Base-by-base conservation (phyloP, 2,888 invertebrate species). In the Junonia oenone region DNA sequence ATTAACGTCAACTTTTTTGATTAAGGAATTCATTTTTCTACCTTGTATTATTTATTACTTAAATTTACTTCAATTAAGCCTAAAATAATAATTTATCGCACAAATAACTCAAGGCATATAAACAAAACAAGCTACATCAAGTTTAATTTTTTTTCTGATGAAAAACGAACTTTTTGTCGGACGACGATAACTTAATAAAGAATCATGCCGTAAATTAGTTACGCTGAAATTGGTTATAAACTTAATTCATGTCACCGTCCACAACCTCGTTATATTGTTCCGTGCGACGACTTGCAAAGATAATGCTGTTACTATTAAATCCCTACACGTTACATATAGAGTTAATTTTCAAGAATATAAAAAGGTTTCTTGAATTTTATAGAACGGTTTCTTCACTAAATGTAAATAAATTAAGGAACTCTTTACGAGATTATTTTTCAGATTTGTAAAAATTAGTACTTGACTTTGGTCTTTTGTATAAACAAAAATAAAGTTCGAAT, bases 1-100 rank as follows among this genome's bases (percentile, higher is more conserved):
- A 78, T 78, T 73, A 72, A 78, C 78, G 75, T 72, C 65, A 83
- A 84, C 71, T 84, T 85, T 76, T 72, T 61, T 65, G 64, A 59
- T 71, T 69, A 62, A 76, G 78, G 75, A 79, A 81, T 58, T 56
- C 83, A 81, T 81, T 51, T 54, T 14, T 31, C 33, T 48, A 29
- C 51, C 51, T 35, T 31, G 8, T 27, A n/a, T n/a, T n/a, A n/a
- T n/a, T n/a, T n/a, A n/a, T n/a, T n/a, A n/a, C n/a, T n/a, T n/a
- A n/a, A n/a, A n/a, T n/a, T n/a, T n/a, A n/a, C n/a, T n/a, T n/a
- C n/a, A n/a, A n/a, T n/a, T n/a, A n/a, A n/a, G n/a, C n/a, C n/a
- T n/a, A n/a, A n/a, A n/a, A n/a, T n/a, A n/a, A n/a, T n/a, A n/a
- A n/a, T n/a, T n/a, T n/a, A n/a, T n/a, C n/a, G n/a, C n/a, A n/a